Base-by-base conservation (phyloP, 2,113 vertebrate species). In the Gallinago paraguaiae region DNA sequence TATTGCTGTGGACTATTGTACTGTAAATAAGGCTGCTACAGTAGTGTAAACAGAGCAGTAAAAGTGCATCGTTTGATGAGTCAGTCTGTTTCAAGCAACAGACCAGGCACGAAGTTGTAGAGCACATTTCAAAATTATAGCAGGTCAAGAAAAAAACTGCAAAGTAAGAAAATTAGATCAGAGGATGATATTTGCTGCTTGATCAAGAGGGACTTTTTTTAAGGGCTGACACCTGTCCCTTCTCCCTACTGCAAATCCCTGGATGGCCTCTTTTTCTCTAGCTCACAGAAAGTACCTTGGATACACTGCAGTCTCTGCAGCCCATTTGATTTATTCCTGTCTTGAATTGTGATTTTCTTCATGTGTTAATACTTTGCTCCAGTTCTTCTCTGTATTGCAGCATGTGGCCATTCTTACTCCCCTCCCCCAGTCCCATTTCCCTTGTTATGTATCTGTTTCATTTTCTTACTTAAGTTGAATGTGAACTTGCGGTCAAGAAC, bases 401-500 rank as follows among this genome's bases (percentile, higher is more conserved):
- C 84, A 93, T 93, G 92, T 85, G 84, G 90, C 77, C 90, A 69
- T 94, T 93, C 93, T 92, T 74, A 13, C 65, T 82, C 78, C 89
- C 94, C 45, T 90, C 81, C 81, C 77, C 77, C 72, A 93, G 86
- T n/a, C 63, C 78, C 78, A 17, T 81, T 92, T 93, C 79, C 43
- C 88, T 80, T 95, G 91, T 88, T 95, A 96, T 76, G 69, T 93
- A 93, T 94, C 81, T 88, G 46, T 88, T 97, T 96, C 86, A 95
- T 95, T 96, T 97, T 97, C 90, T 94, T 93, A 91, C 74, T 93
- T 93, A 91, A 90, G 82, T 85, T 71, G 93, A 93, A 90, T 79
- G 72, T 97, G 93, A 96, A 91, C 88, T 77, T 84, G 28, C 83
- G 95, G 94, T 97, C 94, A 97, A 93, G 93, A 95, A 88, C 92